Evolutionary conservation across 2,888 invertebrate species (phyloP).

Genomic region (Vanessa cardui): DNA sequence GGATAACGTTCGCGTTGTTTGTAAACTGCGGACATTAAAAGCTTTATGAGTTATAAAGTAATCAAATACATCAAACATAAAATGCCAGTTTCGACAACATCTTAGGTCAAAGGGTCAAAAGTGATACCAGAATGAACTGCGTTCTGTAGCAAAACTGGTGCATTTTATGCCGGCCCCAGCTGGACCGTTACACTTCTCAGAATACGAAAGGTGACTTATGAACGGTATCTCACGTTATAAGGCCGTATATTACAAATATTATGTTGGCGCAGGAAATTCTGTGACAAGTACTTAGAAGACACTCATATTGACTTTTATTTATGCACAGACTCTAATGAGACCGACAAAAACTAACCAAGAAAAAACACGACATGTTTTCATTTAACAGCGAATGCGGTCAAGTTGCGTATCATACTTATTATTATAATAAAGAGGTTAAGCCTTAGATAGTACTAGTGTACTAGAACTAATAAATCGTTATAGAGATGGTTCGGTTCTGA

Average conservation of each 20-base stretch:
- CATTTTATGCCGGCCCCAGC: conserved; percentile 59
- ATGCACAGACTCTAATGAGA: conserved; percentile 56
- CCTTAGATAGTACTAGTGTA: conserved; percentile 29
- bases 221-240: conserved; percentile 62
- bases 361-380: conserved; percentile 45
- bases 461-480: conserved; percentile 30
- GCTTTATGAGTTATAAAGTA: conserved; percentile 27
- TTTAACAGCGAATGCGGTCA: conserved; percentile 49
- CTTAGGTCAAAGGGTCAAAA: conserved; percentile 61
- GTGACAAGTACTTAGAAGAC: conserved; percentile 64
- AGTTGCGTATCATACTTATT: conserved; percentile 38
- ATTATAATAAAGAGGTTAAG: conserved; percentile 20
- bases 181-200: conserved; percentile 70
- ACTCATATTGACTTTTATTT: conserved; percentile 61
- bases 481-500: conserved; percentile 43
- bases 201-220: conserved; percentile 62
- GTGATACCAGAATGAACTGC: conserved; percentile 54
- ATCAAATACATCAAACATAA: conserved; percentile 36
- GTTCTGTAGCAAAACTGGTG: conserved; percentile 66
- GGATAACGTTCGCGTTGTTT: not conserved
- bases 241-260: conserved; percentile 67
- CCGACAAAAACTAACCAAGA: conserved; percentile 51
- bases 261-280: conserved; percentile 62
- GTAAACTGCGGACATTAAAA: not conserved
- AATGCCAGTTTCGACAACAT: conserved; percentile 54